Base-by-base conservation (phyloP, 2,888 invertebrate species). In the Drosophila subquinaria region DNA sequence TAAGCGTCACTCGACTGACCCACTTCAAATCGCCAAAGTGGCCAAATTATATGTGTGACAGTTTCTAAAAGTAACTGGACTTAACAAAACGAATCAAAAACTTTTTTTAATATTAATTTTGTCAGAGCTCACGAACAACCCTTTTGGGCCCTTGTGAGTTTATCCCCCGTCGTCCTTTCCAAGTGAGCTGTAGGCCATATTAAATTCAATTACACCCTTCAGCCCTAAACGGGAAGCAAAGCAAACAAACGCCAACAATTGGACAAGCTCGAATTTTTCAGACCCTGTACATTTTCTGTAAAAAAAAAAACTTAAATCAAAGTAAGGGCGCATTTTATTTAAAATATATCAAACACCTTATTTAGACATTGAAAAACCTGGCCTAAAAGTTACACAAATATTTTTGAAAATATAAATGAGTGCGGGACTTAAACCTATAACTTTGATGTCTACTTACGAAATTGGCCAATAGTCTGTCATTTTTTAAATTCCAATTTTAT, bases 151-250 rank as follows among this genome's bases (percentile, higher is more conserved):
- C 33, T 35, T 43, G 17, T 45, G 45, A 15, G 45, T 43, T 56
- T 8, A n/a, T 23, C 3, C 43, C 13, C 8, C 15, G 27, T 47
- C 8, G 8, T 47, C 8, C 47, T 13, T 11, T 15, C 2, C n/a
- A 30, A 42, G 15, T 30, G 13, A 10, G 8, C 53, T 57, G 17
- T 27, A 42, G 53, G 36, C 30, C 17, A 57, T 45, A 59, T 76
- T 80, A 57, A 80, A 80, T 71, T 80, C 76, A 77, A 80, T 80
- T 71, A 71, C 15, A 30, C 42, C 55, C 36, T 13, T 51, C 43
- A 50, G 48, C 4, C 11, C 17, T 45, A 20, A 15, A 42, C 47
- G 33, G 10, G 13, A 33, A 40, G 20, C 15, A 8, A 47, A 15
- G 47, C 13, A 11, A 48, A 48, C n/a, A 35, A 35, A 20, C 13